A percentile compares a stretch with the other conserved stretches of the same genome.
These are phyloP conservation scores for Pinctada fucata DNA, from an alignment of 2,888 invertebrate genomes.

Conservation along the genomic window DNA sequence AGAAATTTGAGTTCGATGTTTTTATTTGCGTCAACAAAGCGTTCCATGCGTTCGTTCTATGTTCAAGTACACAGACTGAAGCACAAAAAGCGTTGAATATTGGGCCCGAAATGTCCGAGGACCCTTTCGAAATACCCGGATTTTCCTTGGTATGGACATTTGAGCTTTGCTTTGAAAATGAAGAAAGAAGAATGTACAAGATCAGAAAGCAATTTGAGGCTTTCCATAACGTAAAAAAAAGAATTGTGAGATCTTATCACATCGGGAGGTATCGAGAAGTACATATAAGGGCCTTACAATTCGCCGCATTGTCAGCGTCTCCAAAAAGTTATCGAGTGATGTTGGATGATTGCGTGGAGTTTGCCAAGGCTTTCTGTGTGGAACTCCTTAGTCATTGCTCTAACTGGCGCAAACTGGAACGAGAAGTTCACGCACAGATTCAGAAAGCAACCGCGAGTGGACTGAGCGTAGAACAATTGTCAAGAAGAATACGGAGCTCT, in stretches of 20 bases:
- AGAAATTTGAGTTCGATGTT: constrained; percentile 34
- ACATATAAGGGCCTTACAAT: constrained; percentile 32
- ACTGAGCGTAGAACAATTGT: constrained; percentile 42
- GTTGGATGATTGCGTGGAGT: constrained; percentile 48
- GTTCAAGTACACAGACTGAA: constrained; percentile 15
- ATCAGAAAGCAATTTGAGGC: constrained; percentile 26
- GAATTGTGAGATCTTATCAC: constrained; percentile 38
- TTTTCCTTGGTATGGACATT: constrained; percentile 26
- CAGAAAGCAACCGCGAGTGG: constrained; percentile 41
- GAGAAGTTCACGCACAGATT: constrained; percentile 34
- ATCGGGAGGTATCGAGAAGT: constrained; percentile 38
- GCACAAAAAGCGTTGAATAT: neutral
- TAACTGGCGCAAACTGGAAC: constrained; percentile 35
- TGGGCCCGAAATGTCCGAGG: constrained; percentile 8
- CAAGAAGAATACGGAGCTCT: constrained; percentile 38
- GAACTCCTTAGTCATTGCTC: constrained; percentile 37
- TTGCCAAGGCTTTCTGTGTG: constrained; percentile 43
- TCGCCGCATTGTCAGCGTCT: constrained; percentile 41
- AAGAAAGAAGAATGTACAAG: constrained; percentile 35
- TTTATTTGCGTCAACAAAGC: constrained; percentile 47
- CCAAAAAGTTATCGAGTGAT: constrained; percentile 41
- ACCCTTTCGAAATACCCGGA: constrained; percentile 36
- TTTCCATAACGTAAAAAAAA: constrained; percentile 33
- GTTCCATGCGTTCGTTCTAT: constrained; percentile 46
- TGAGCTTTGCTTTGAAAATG: constrained; percentile 42